phyloP scores from a whole-genome alignment of 2,113 vertebrate species.

The Sphyrna mokarran region DNA sequence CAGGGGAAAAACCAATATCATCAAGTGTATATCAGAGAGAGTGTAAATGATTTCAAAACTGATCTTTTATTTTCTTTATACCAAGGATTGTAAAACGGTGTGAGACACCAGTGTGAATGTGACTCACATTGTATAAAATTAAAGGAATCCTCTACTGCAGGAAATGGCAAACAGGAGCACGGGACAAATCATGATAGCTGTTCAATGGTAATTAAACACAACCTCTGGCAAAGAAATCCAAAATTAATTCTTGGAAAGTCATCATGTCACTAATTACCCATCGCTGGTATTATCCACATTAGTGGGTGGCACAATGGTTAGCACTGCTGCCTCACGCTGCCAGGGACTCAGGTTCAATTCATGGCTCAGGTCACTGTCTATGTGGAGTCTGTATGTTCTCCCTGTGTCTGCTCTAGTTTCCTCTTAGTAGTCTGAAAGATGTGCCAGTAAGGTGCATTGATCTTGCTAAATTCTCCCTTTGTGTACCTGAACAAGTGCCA shows the following conservation, averaged over 20 bases:
- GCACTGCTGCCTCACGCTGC: too few species aligned
- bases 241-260: not conserved
- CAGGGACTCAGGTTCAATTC: too few species aligned
- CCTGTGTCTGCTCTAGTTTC: too few species aligned
- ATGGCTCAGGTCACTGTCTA: too few species aligned
- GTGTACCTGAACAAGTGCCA: too few species aligned
- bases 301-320: too few species aligned
- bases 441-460: too few species aligned
- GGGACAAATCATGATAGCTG: not conserved
- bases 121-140: not conserved
- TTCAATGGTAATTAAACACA: not conserved
- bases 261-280: not conserved
- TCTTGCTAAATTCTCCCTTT: too few species aligned
- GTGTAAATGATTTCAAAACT: not conserved
- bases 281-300: not conserved
- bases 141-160: not conserved
- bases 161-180: not conserved
- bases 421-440: too few species aligned
- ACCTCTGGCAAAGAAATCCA: not conserved
- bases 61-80: not conserved
- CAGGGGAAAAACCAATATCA: slow-evolving; percentile 8
- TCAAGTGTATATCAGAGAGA: not conserved
- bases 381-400: too few species aligned
- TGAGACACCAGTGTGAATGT: not conserved
- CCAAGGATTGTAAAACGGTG: not conserved